A percentile compares a stretch with the other conserved stretches of the same genome.
These are phyloP conservation scores for Orientallactaga bullata DNA, from an alignment of 2,113 vertebrate genomes.

Conservation along the genomic window DNA sequence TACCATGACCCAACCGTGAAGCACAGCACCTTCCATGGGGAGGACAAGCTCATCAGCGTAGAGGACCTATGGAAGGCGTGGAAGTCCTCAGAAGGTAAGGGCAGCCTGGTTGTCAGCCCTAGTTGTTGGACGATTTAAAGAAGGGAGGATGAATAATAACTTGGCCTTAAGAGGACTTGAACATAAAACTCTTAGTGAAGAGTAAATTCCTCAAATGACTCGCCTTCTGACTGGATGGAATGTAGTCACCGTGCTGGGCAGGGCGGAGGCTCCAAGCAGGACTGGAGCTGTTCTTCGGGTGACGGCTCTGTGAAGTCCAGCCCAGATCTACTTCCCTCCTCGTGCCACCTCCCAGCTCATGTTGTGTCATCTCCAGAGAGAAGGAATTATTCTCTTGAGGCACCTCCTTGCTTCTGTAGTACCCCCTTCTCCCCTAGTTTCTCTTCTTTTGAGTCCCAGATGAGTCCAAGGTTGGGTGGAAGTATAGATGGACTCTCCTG, in stretches of 20 bases:
- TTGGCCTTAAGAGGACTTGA: conserved; percentile 50
- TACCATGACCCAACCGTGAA: conserved; percentile 98
- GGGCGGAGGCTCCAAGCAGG: background rate
- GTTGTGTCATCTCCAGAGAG: background rate
- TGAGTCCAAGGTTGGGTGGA: conserved; percentile 32
- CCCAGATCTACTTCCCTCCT: background rate
- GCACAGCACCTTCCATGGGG: conserved; percentile 98
- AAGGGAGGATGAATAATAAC: conserved; percentile 22
- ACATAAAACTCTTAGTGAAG: conserved; percentile 57
- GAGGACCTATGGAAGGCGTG: conserved; percentile 98
- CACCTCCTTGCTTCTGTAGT: conserved; percentile 2
- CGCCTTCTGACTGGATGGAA: conserved; percentile 20
- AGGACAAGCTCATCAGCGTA: conserved; percentile 98
- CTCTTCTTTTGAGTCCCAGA: conserved; percentile 17
- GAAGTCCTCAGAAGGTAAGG: conserved; percentile 96
- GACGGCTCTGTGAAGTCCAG: conserved; percentile 37
- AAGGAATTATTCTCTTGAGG: conserved; percentile 6
- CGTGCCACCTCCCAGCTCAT: background rate
- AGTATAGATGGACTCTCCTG: background rate
- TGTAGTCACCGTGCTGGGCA: conserved; percentile 15
- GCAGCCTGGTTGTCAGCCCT: background rate
- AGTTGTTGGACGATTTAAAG: conserved; percentile 41
- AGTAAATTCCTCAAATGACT: conserved; percentile 57
- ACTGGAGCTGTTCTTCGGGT: conserved; percentile 1
- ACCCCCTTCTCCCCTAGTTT: background rate